Conservation (phyloP, 2,888 invertebrate genomes). For the Liodrosophila aerea region DNA sequence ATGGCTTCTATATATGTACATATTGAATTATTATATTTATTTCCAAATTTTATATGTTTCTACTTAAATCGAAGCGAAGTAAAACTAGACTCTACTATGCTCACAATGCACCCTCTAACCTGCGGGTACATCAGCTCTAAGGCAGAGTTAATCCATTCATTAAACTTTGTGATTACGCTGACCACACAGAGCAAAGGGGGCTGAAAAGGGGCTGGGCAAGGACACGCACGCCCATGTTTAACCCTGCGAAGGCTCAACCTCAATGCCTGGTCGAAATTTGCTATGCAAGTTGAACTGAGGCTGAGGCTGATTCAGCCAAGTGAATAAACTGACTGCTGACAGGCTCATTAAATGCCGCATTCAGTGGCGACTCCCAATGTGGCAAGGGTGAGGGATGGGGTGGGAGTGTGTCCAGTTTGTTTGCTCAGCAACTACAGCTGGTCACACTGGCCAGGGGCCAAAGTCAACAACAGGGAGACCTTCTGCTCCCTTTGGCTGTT, state of each 20-base stretch:
- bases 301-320: constrained; percentile 32
- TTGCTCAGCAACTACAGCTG: constrained; percentile 1
- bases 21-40: too few relatives aligned
- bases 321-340: constrained; percentile 71
- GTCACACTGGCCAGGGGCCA: constrained; percentile 53
- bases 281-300: constrained; percentile 13
- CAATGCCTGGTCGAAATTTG: neutral
- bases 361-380: constrained; percentile 40
- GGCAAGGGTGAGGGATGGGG: constrained; percentile 2
- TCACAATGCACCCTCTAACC: too few relatives aligned
- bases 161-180: constrained; percentile 77
- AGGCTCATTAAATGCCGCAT: constrained; percentile 73
- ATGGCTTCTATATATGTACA: too few relatives aligned
- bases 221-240: constrained; percentile 26
- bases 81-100: too few relatives aligned
- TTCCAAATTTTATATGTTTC: too few relatives aligned
- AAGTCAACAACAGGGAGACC: too few relatives aligned
- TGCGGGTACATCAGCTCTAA: neutral
- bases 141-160: constrained; percentile 66
- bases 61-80: too few relatives aligned
- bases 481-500: too few relatives aligned
- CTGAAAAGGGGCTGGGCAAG: constrained; percentile 10
- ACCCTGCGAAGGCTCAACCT: constrained; percentile 3
- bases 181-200: constrained; percentile 42
- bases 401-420: constrained; percentile 2